phyloP scores from a whole-genome alignment of 2,113 vertebrate genomes.

The Caracal caracal region DNA sequence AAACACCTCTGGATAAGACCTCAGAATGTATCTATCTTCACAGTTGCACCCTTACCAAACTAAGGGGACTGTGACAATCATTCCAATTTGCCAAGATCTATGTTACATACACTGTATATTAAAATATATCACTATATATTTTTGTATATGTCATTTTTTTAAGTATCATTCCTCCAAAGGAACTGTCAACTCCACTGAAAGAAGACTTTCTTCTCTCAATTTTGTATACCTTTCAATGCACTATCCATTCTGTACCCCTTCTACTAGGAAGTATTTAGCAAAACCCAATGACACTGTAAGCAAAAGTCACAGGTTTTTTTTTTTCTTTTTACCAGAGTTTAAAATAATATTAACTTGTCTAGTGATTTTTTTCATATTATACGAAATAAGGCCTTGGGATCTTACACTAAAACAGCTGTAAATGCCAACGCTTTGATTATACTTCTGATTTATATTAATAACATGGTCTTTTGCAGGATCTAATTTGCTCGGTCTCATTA shows the following conservation, averaged over 20 bases:
- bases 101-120: background rate
- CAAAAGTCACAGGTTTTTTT: background rate
- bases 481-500: constrained; percentile 17
- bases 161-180: background rate
- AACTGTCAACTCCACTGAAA: background rate
- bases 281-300: background rate
- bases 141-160: background rate
- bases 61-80: background rate
- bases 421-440: background rate
- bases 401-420: background rate
- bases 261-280: background rate
- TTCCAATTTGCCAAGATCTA: background rate
- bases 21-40: background rate
- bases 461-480: background rate
- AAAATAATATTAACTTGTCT: background rate
- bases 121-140: background rate
- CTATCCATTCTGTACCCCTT: background rate
- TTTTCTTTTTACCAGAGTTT: background rate
- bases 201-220: background rate
- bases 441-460: background rate
- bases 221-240: background rate
- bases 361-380: background rate
- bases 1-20: background rate
- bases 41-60: background rate
- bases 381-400: background rate